These are phyloP conservation scores for Stegodyphus dumicola DNA, from an alignment of 1,140 invertebrate species.

Conservation along the genomic window DNA sequence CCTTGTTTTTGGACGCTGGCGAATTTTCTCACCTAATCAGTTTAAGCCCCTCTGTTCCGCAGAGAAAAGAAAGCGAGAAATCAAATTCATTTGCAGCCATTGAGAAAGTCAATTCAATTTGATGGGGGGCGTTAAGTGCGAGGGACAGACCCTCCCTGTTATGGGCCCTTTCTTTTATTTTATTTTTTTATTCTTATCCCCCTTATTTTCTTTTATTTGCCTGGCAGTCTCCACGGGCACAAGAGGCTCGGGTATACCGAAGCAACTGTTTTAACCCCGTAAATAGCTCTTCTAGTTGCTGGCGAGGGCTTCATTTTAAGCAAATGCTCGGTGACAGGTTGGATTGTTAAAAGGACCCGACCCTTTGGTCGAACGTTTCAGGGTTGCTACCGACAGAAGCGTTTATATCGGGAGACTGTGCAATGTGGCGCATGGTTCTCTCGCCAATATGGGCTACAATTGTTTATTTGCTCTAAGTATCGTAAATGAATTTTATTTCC, in stretches of 20 bases:
- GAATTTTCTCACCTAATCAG: constrained; percentile 54
- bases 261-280: constrained; percentile 44
- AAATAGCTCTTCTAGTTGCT: constrained; percentile 22
- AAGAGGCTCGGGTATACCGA: neutral
- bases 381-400: constrained; percentile 36
- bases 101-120: constrained; percentile 53
- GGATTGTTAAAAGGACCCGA: constrained; percentile 35
- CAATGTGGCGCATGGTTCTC: neutral
- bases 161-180: neutral
- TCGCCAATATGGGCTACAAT: too few species aligned
- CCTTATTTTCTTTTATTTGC: constrained; percentile 2
- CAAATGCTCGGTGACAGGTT: constrained; percentile 41
- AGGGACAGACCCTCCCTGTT: neutral
- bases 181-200: constrained; percentile 20
- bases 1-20: constrained; percentile 49
- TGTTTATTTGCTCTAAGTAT: too few species aligned
- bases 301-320: constrained; percentile 22
- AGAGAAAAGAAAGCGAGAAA: constrained; percentile 32
- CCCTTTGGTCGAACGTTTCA: constrained; percentile 15
- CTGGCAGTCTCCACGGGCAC: neutral
- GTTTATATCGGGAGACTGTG: constrained; percentile 5
- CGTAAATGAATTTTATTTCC: too few species aligned
- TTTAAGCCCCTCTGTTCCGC: constrained; percentile 5
- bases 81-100: constrained; percentile 50
- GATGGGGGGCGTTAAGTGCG: constrained; percentile 41